Evolutionary conservation across 2,113 vertebrate species (phyloP).

Genomic region (Aphelocoma coerulescens): DNA sequence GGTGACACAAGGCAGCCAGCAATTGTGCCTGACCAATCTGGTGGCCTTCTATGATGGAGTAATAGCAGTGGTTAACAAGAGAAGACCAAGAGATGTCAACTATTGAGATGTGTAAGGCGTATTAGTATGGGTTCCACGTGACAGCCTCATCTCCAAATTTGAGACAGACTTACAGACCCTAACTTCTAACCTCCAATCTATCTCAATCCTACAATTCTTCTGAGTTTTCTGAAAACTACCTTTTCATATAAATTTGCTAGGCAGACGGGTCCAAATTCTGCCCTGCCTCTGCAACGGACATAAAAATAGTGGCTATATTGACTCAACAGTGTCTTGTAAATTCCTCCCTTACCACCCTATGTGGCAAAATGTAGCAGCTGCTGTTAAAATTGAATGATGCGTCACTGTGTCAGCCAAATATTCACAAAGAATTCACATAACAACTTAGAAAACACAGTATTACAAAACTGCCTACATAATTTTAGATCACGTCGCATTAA

Average conservation of each 20-base stretch:
- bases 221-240: not conserved
- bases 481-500: not conserved
- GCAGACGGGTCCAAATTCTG: not conserved
- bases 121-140: not conserved
- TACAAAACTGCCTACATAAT: not conserved
- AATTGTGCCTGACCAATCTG: not conserved
- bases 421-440: not conserved
- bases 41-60: not conserved
- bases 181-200: not conserved
- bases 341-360: not conserved
- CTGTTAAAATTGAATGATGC: not conserved
- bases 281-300: not conserved
- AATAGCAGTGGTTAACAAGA: not conserved
- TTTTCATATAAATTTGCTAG: not conserved
- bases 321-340: not conserved
- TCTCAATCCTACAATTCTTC: not conserved
- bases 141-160: not conserved
- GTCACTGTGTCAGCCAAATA: not conserved
- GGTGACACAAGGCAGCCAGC: not conserved
- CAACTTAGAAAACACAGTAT: not conserved
- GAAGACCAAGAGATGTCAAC: not conserved
- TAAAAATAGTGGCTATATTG: not conserved
- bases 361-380: not conserved
- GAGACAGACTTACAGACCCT: not conserved
- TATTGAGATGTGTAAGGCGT: too few species aligned